Percentiles rank a stretch among this genome's conserved stretches.
Conservation (phyloP, 2,797 vertebrate genomes). For the Gobionotothen gibberifrons region DNA sequence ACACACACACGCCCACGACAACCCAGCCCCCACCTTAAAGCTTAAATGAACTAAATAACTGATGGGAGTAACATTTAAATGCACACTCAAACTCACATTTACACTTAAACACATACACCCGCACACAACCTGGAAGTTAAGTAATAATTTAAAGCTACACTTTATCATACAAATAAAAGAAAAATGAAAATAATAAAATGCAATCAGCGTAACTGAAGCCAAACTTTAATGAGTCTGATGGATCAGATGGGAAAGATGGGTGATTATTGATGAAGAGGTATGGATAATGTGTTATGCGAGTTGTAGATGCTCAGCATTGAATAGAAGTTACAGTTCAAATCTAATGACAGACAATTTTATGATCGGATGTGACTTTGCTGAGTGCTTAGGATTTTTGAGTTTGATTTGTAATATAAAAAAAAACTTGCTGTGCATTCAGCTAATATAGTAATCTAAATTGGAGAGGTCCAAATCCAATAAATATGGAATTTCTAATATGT, state of each 20-base stretch:
- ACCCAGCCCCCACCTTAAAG: constrained; percentile 20
- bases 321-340: no score
- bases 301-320: no score
- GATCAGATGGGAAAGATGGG: constrained; percentile 28
- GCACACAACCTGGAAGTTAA: constrained; percentile 20
- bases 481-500: no score
- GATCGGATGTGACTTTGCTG: no score
- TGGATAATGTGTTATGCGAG: no score
- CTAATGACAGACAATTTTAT: no score
- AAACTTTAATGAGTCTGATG: constrained; percentile 36
- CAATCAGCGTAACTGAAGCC: constrained; percentile 30
- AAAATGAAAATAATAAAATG: constrained; percentile 38
- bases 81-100: constrained; percentile 33
- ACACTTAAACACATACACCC: background rate
- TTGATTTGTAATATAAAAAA: no score
- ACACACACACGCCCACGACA: constrained; percentile 5
- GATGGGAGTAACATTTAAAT: constrained; percentile 52
- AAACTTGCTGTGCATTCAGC: no score
- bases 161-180: constrained; percentile 43
- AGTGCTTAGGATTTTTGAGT: no score
- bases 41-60: constrained; percentile 64
- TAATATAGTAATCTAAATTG: no score
- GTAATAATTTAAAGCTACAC: constrained; percentile 41
- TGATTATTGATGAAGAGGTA: background rate
- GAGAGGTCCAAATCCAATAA: no score